Evolutionary conservation across 1,140 invertebrate genomes (phyloP).

Genomic region (Chymomyza costata): DNA sequence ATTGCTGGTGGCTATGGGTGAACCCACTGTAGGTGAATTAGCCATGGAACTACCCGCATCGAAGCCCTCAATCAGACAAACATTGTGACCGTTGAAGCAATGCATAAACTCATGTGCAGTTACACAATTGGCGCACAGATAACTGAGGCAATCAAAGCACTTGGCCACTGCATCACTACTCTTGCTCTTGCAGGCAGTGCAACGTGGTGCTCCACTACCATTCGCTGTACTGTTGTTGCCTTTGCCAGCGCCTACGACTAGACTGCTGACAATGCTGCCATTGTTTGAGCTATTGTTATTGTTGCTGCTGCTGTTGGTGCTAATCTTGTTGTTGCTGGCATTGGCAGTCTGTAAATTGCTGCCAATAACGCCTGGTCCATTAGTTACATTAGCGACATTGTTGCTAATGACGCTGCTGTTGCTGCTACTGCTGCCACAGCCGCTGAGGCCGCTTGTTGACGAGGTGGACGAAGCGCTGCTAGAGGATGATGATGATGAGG

Average conservation of each 20-base stretch:
- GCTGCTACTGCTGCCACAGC: constrained; percentile 64
- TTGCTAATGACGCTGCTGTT: constrained; percentile 48
- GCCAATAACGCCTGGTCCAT: constrained; percentile 64
- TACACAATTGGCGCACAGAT: constrained; percentile 96
- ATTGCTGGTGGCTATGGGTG: constrained; percentile 8
- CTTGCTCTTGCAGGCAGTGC: constrained; percentile 91
- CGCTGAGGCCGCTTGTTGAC: constrained; percentile 63
- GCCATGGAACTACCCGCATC: constrained; percentile 36
- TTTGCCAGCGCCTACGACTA: constrained; percentile 56
- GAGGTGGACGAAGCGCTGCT: constrained; percentile 54
- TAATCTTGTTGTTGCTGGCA: constrained; percentile 10
- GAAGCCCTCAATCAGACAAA: constrained; percentile 77
- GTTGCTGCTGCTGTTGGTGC: constrained; percentile 32
- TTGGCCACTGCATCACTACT: constrained; percentile 90
- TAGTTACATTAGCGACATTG: constrained; percentile 36
- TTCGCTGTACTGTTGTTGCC: constrained; percentile 23
- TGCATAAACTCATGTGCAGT: constrained; percentile 99
- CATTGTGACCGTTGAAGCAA: constrained; percentile 96
- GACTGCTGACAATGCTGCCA: constrained; percentile 29
- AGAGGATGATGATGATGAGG: constrained; percentile 47
- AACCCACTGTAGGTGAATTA: constrained; percentile 7
- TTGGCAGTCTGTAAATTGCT: constrained; percentile 45
- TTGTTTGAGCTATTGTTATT: constrained; percentile 12
- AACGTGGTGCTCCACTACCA: constrained; percentile 77
- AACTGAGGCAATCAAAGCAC: constrained; percentile 96